Evolutionary conservation across 1,140 invertebrate genomes (phyloP).

Genomic region (Nasonia vitripennis): DNA sequence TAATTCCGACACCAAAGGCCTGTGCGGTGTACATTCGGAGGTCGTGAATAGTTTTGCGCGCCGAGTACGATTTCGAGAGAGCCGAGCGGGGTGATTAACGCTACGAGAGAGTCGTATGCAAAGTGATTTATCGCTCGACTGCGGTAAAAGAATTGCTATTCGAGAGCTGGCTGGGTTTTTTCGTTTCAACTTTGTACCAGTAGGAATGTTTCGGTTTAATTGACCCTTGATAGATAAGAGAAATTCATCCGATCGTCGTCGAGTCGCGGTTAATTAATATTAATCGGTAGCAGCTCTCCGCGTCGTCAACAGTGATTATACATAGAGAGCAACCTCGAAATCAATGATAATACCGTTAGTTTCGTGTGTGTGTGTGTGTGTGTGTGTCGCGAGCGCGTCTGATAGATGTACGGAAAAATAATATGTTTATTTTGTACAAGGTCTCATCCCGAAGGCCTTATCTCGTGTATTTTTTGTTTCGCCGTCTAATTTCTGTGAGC

Average conservation of each 20-base stretch:
- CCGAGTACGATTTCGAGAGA: background rate
- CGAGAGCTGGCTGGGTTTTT: no score
- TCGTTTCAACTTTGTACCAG: no score
- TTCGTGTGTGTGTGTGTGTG: background rate
- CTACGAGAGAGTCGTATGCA: background rate
- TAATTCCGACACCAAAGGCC: background rate
- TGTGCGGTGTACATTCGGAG: background rate
- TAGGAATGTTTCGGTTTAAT: background rate
- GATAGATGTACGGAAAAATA: background rate
- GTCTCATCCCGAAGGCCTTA: background rate
- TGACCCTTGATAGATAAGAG: background rate
- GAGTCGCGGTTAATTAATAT: background rate
- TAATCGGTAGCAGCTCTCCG: background rate
- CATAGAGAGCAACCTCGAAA: background rate
- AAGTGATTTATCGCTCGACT: background rate
- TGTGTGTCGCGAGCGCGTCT: no score
- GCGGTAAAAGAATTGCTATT: background rate
- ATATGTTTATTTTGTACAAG: background rate
- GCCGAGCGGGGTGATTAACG: background rate
- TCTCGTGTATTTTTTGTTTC: background rate
- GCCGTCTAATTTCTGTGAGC: background rate
- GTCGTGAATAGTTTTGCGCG: background rate
- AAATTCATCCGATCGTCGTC: background rate
- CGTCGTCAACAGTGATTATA: background rate
- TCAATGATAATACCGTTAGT: conserved; percentile 14